Evolutionary conservation across 2,888 invertebrate species (phyloP).

Genomic region (Acrobasis repandana): DNA sequence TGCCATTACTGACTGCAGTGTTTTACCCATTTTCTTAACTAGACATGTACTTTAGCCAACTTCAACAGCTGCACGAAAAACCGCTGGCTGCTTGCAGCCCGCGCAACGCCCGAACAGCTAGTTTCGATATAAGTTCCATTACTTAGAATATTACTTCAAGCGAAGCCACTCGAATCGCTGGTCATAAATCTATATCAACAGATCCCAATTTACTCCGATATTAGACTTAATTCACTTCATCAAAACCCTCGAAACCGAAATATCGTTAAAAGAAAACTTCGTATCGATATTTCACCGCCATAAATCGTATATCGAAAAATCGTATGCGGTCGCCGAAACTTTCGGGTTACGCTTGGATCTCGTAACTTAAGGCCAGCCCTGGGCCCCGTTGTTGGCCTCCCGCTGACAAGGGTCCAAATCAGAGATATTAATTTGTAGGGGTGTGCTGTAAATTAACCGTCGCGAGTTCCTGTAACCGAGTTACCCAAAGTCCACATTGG

Average conservation of each 20-base stretch:
- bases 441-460: constrained; percentile 76
- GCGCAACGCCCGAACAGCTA: too few species aligned
- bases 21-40: too few species aligned
- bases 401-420: constrained; percentile 80
- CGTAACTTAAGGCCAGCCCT: constrained; percentile 41
- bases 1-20: too few species aligned
- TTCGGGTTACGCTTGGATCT: constrained; percentile 27
- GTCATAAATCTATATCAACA: constrained; percentile 6
- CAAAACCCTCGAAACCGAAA: not conserved
- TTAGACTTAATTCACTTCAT: constrained; percentile 9
- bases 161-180: not conserved
- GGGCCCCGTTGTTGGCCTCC: constrained; percentile 44
- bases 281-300: constrained; percentile 9
- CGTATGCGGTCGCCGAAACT: not conserved
- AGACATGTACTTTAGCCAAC: too few species aligned
- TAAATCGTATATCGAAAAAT: constrained; percentile 11
- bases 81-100: too few species aligned
- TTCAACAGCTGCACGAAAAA: too few species aligned
- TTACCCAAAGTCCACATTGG: constrained; percentile 55
- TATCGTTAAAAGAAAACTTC: constrained; percentile 16
- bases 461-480: constrained; percentile 68
- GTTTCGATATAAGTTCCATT: too few species aligned
- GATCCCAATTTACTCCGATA: constrained; percentile 5
- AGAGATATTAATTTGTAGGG: constrained; percentile 81
- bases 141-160: not conserved